phyloP scores from a whole-genome alignment of 2,888 invertebrate species.

The Hypsopygia costalis region DNA sequence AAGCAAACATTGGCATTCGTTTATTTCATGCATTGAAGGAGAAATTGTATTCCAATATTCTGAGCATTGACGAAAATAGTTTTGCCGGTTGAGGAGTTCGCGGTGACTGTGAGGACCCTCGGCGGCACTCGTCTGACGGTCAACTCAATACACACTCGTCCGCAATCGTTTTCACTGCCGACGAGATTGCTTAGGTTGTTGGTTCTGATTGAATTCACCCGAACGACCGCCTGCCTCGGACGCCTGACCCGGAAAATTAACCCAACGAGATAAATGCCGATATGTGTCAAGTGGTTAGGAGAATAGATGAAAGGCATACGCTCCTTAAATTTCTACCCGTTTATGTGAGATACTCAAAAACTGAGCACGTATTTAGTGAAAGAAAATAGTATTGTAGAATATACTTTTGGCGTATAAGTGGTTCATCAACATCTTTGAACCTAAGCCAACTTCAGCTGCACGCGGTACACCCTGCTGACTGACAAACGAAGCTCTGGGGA shows the following conservation, averaged over 20 bases:
- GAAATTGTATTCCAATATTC: conserved; percentile 31
- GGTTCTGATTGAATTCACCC: conserved; percentile 73
- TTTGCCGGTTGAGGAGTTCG: conserved; percentile 42
- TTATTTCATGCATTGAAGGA: conserved; percentile 1
- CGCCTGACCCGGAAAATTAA: conserved; percentile 62
- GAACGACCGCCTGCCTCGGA: conserved; percentile 34
- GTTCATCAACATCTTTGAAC: too few relatives aligned
- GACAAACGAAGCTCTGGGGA: too few relatives aligned
- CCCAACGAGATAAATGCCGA: conserved; percentile 58
- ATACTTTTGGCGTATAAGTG: too few relatives aligned
- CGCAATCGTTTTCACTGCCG: conserved; percentile 60
- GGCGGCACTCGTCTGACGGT: conserved; percentile 49
- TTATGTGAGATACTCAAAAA: background rate
- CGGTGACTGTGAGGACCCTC: conserved; percentile 48
- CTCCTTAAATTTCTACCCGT: conserved; percentile 7
- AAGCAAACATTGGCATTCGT: background rate
- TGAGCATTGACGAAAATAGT: conserved; percentile 36
- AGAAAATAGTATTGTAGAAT: too few relatives aligned
- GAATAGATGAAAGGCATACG: conserved; percentile 25
- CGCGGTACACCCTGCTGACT: too few relatives aligned
- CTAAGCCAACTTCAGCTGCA: too few relatives aligned
- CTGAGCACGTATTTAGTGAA: too few relatives aligned
- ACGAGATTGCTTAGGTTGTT: conserved; percentile 71
- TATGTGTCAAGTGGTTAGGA: conserved; percentile 55
- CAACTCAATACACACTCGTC: conserved; percentile 63